These are phyloP conservation scores for Orius laevigatus DNA, from an alignment of 1,140 invertebrate genomes.

Conservation along the genomic window DNA sequence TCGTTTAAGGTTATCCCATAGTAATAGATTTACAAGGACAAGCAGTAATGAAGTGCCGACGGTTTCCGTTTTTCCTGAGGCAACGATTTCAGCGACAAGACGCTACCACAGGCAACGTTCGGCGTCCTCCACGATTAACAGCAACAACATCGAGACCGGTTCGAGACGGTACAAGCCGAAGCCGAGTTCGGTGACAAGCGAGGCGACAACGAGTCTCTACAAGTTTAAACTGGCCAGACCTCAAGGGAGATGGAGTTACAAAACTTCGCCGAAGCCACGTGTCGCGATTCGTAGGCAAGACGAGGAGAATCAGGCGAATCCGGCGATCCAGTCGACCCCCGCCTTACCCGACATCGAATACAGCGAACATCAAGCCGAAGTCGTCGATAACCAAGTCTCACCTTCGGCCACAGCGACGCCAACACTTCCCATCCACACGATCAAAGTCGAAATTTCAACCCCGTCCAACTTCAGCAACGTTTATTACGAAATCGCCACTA, in stretches of 20 bases:
- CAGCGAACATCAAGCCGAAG: slow-evolving; percentile 31
- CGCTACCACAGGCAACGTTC: slow-evolving; percentile 24
- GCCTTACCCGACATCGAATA: slow-evolving; percentile 18
- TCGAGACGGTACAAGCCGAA: slow-evolving; percentile 17
- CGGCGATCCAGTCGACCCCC: slow-evolving; percentile 23
- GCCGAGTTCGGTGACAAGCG: slow-evolving; percentile 9
- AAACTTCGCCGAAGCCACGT: slow-evolving; percentile 69
- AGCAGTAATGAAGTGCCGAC: slow-evolving; percentile 34
- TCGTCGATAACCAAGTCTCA: slow-evolving; percentile 23
- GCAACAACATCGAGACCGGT: slow-evolving; percentile 12
- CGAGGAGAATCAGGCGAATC: slow-evolving; percentile 37
- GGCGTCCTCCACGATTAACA: slow-evolving; percentile 12
- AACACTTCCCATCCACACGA: slow-evolving; percentile 47
- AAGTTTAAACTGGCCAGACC: slow-evolving; percentile 61
- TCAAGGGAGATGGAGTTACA: slow-evolving; percentile 72
- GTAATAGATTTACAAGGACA: slow-evolving; percentile 30
- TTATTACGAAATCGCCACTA: slow-evolving; percentile 75
- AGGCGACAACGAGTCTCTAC: slow-evolving; percentile 38
- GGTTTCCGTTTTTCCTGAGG: slow-evolving; percentile 45
- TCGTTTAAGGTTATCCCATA: slow-evolving; percentile 19
- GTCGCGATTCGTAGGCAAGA: slow-evolving; percentile 57
- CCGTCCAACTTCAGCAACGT: slow-evolving; percentile 64
- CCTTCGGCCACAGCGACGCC: slow-evolving; percentile 26
- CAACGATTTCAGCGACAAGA: slow-evolving; percentile 28
- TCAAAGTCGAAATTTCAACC: slow-evolving; percentile 73